Evolutionary conservation across 2,888 invertebrate genomes (phyloP).

Genomic region (Stenolophus ochropezus): DNA sequence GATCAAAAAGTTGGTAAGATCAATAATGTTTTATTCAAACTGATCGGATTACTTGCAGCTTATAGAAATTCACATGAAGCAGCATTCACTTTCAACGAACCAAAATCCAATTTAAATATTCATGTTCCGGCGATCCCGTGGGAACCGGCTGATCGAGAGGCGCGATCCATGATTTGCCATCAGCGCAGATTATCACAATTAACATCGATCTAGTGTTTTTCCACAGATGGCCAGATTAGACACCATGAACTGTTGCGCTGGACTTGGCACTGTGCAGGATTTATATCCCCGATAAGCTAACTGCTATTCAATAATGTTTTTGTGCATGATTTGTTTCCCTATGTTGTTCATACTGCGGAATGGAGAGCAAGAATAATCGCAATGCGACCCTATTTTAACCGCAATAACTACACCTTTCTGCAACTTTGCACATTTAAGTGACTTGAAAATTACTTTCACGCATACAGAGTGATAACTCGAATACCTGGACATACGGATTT

Average conservation of each 20-base stretch:
- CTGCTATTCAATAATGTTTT: background rate
- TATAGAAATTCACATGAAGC: conserved; percentile 41
- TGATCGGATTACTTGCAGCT: conserved; percentile 44
- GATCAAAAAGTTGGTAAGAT: conserved; percentile 34
- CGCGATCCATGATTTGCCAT: conserved; percentile 36
- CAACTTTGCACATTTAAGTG: too few species aligned
- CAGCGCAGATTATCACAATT: conserved; percentile 38
- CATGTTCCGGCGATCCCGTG: conserved; percentile 24
- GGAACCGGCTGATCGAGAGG: conserved; percentile 36
- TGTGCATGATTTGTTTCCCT: background rate
- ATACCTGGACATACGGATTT: too few species aligned
- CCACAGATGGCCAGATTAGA: background rate
- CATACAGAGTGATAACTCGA: too few species aligned
- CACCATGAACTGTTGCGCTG: conserved; percentile 15
- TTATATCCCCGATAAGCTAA: background rate
- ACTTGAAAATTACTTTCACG: too few species aligned
- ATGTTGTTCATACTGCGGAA: background rate
- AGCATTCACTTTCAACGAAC: conserved; percentile 43
- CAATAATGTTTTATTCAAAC: conserved; percentile 44
- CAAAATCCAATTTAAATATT: conserved; percentile 51
- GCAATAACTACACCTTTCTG: too few species aligned
- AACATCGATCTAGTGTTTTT: conserved; percentile 37
- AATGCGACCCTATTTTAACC: too few species aligned
- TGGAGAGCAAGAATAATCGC: too few species aligned
- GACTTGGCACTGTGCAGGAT: background rate